Evolutionary conservation across 2,113 vertebrate species (phyloP).

Genomic region (Malurus melanocephalus): DNA sequence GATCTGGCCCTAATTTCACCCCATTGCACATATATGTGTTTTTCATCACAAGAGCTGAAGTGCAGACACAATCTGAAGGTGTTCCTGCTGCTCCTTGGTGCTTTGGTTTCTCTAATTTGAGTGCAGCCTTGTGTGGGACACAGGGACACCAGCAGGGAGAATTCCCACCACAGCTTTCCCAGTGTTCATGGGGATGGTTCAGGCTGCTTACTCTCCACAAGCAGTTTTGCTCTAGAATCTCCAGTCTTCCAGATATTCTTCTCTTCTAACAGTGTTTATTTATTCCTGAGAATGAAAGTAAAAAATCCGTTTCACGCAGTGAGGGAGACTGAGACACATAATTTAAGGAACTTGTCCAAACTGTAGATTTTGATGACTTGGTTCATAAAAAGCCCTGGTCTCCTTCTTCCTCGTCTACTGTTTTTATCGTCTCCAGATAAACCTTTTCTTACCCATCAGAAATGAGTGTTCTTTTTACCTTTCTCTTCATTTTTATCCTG

Average conservation of each 20-base stretch:
- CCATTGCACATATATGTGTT: fast-evolving
- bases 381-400: not conserved
- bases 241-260: not conserved
- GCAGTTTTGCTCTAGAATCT: not conserved
- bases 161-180: not conserved
- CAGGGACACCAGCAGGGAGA: not conserved
- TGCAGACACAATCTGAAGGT: not conserved
- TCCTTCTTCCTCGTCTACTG: not conserved
- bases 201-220: not conserved
- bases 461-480: not conserved
- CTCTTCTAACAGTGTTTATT: not conserved
- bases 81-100: not conserved
- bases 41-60: not conserved
- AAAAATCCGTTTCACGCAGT: not conserved
- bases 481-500: not conserved
- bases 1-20: not conserved
- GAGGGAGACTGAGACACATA: not conserved
- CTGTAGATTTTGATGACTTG: not conserved
- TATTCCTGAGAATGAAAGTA: not conserved
- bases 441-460: not conserved
- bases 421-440: constrained; percentile 13
- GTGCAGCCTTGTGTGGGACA: not conserved
- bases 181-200: not conserved
- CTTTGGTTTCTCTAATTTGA: not conserved
- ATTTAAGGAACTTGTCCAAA: not conserved